These are phyloP conservation scores for cat (Felis catus) DNA, from an alignment of 2,113 vertebrate species.

Conservation along the genomic window F.catus_Fca126_mat1.0 CM031420.1:2734001-2734500, in stretches of 20 bases:
- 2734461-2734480: not conserved
- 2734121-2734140: not conserved
- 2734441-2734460: not conserved
- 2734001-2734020: not conserved
- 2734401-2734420: not conserved
- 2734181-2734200: not conserved
- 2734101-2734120: not conserved
- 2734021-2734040: not conserved
- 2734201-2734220: not conserved
- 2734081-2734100: not conserved
- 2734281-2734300: not conserved
- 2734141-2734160: not conserved
- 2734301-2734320: not conserved
- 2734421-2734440: not conserved
- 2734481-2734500: not conserved
- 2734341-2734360: not conserved
- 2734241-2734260: not conserved
- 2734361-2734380: not conserved
- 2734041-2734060: not conserved
- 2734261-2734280: not conserved
- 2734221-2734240: accelerated
- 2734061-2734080: not conserved
- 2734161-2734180: not conserved
- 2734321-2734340: not conserved
- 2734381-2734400: not conserved